These are phyloP conservation scores for Brachypalpus laphriformis DNA, from an alignment of 2,888 invertebrate species.

Conservation along the genomic window DNA sequence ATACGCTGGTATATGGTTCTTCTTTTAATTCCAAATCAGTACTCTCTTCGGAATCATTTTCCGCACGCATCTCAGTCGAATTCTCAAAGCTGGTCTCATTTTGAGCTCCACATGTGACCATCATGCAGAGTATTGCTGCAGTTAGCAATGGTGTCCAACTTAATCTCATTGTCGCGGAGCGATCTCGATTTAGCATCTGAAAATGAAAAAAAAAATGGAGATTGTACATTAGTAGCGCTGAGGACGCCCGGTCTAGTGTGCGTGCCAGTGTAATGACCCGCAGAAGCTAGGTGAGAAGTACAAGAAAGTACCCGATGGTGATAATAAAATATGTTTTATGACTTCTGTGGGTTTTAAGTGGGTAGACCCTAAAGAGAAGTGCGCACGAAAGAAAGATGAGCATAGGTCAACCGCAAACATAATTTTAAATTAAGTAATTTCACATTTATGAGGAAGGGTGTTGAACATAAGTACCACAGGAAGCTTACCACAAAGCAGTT, in stretches of 20 bases:
- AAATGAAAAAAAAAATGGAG: slow-evolving; percentile 76
- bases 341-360: slow-evolving; percentile 10
- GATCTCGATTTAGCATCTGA: slow-evolving; percentile 77
- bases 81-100: slow-evolving; percentile 59
- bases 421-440: slow-evolving; percentile 36
- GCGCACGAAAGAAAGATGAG: background rate
- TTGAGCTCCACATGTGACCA: slow-evolving; percentile 27
- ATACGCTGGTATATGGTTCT: slow-evolving; percentile 77
- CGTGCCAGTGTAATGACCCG: slow-evolving; percentile 17
- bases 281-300: background rate
- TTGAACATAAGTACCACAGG: background rate
- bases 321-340: slow-evolving; percentile 40
- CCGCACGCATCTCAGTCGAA: slow-evolving; percentile 37
- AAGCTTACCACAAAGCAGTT: slow-evolving; percentile 24
- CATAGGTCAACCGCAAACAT: slow-evolving; percentile 34
- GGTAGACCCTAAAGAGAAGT: background rate
- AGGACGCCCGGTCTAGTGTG: background rate
- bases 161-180: slow-evolving; percentile 54
- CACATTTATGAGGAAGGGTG: background rate
- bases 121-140: slow-evolving; percentile 75
- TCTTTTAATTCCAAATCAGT: slow-evolving; percentile 76
- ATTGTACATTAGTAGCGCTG: background rate
- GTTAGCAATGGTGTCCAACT: slow-evolving; percentile 75
- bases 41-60: slow-evolving; percentile 75
- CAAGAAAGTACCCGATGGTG: background rate